phyloP scores from a whole-genome alignment of 2,888 invertebrate species.

The Parnassius apollo region DNA sequence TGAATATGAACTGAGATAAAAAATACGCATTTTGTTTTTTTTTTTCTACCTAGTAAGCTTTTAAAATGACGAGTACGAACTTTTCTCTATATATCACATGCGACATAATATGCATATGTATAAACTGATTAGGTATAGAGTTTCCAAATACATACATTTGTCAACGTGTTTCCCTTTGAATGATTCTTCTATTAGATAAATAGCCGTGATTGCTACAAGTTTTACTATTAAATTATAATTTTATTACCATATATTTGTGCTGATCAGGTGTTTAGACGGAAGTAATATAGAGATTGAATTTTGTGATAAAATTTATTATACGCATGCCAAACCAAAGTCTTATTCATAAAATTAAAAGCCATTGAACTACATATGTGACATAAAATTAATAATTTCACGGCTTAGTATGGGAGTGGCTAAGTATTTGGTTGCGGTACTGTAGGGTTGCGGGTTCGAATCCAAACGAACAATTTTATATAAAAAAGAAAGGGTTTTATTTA shows the following conservation, averaged over 20 bases:
- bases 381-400: no score
- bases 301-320: neutral
- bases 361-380: no score
- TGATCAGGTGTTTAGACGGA: slow-evolving; percentile 30
- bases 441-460: no score
- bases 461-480: no score
- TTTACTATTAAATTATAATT: slow-evolving; percentile 12
- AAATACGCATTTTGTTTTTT: no score
- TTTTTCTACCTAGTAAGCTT: neutral
- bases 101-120: slow-evolving; percentile 10
- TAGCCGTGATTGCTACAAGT: slow-evolving; percentile 6
- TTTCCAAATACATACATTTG: slow-evolving; percentile 7
- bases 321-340: neutral
- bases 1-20: no score
- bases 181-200: slow-evolving; percentile 5
- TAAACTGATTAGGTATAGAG: slow-evolving; percentile 1
- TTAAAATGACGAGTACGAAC: neutral
- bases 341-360: neutral
- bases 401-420: no score
- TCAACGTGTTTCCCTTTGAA: slow-evolving; percentile 5
- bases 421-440: no score
- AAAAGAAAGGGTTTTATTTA: no score
- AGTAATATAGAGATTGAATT: slow-evolving; percentile 13
- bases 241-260: slow-evolving; percentile 1
- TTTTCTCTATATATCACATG: neutral